Conservation (phyloP, 2,888 invertebrate genomes). For the Tipula confusa region DNA sequence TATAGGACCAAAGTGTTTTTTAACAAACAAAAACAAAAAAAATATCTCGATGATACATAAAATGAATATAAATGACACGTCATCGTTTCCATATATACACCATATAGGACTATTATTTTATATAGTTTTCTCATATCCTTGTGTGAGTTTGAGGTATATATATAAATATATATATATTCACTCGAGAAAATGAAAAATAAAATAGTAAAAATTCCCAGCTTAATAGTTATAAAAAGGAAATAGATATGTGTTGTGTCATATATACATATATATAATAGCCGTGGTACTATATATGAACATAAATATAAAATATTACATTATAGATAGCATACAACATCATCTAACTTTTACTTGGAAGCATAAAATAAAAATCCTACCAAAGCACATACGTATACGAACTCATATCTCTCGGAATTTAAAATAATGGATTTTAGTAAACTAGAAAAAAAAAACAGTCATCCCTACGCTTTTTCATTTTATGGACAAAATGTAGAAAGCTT, state of each 20-base stretch:
- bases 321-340: background rate
- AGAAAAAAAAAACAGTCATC: background rate
- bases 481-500: too few species aligned
- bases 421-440: background rate
- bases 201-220: background rate
- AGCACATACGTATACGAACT: background rate
- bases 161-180: background rate
- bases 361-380: slow-evolving; percentile 14
- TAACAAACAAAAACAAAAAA: background rate
- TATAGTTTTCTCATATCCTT: background rate
- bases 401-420: background rate
- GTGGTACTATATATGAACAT: background rate
- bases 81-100: background rate
- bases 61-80: slow-evolving; percentile 12
- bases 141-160: background rate
- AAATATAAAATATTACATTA: slow-evolving; percentile 15
- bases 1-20: background rate
- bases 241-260: background rate
- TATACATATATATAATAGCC: background rate
- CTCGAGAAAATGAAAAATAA: background rate
- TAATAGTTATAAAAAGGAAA: background rate
- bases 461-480: background rate
- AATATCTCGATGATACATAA: background rate
- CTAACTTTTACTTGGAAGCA: slow-evolving; percentile 1
- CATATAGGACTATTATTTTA: background rate